Percentiles rank a stretch among this genome's conserved stretches.
phyloP scores from a whole-genome alignment of 2,797 vertebrate genomes.

The Eulemur coronatus region DNA sequence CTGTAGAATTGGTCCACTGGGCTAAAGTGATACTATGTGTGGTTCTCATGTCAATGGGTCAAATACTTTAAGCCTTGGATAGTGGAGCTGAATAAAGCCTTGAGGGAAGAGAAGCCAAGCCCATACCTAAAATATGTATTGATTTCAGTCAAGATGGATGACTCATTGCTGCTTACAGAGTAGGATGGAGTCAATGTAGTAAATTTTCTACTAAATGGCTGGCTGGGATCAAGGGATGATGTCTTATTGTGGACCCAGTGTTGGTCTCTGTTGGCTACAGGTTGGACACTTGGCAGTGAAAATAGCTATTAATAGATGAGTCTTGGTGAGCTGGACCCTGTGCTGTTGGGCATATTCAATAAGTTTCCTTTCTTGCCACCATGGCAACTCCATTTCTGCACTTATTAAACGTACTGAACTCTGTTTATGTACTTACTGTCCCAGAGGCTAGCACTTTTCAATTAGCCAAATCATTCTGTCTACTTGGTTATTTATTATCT shows the following conservation, averaged over 20 bases:
- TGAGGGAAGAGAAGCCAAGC: not conserved
- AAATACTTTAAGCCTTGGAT: not conserved
- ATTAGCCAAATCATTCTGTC: not conserved
- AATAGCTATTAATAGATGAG: not conserved
- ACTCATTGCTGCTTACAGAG: not conserved
- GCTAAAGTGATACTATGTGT: not conserved
- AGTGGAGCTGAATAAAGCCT: not conserved
- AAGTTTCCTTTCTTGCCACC: not conserved
- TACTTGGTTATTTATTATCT: not conserved
- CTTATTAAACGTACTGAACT: not conserved
- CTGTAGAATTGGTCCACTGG: not conserved
- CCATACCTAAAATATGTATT: not conserved
- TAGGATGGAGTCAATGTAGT: no score
- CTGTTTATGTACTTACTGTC: not conserved
- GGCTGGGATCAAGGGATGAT: not conserved
- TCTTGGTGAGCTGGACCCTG: not conserved
- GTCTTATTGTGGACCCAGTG: not conserved
- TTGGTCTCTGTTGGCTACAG: not conserved
- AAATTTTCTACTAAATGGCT: not conserved
- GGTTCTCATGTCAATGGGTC: not conserved
- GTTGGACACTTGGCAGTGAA: not conserved
- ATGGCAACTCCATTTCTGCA: not conserved
- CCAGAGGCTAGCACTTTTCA: not conserved
- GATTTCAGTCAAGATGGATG: not conserved
- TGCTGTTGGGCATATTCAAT: not conserved